Percentiles rank a stretch among this genome's conserved stretches.
These are phyloP conservation scores for Aselliscus stoliczkanus DNA, from an alignment of 2,797 vertebrate species.

Conservation along the genomic window DNA sequence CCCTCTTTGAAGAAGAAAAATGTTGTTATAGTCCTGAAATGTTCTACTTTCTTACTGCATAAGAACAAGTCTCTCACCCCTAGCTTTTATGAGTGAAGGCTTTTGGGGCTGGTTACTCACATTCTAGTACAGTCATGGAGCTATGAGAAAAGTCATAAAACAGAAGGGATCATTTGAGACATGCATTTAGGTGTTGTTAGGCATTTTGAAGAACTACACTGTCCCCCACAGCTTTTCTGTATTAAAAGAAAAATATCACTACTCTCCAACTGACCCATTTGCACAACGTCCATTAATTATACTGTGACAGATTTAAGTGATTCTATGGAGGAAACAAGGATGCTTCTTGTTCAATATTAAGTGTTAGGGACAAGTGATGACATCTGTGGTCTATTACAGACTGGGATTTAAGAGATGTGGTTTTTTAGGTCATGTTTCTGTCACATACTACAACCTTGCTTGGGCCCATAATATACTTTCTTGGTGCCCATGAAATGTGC, in stretches of 20 bases:
- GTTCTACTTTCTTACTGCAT: neutral
- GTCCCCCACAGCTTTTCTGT: conserved; percentile 14
- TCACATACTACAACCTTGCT: neutral
- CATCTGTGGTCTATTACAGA: conserved; percentile 51
- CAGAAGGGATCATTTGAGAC: neutral
- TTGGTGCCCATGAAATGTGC: neutral
- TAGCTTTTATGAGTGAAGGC: neutral
- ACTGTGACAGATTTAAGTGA: conserved; percentile 42
- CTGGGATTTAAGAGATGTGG: conserved; percentile 38
- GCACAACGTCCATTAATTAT: conserved; percentile 42
- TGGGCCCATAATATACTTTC: neutral
- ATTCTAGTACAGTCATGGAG: neutral
- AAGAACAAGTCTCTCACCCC: neutral
- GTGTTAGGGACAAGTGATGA: conserved; percentile 42
- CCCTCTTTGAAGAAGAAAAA: neutral
- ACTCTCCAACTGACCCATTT: neutral
- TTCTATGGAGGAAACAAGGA: conserved; percentile 21
- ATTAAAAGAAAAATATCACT: neutral
- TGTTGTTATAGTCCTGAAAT: neutral
- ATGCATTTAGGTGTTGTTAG: neutral
- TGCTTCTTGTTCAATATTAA: conserved; percentile 43
- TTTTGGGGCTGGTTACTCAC: neutral
- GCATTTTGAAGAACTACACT: neutral
- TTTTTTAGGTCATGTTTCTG: conserved; percentile 36
- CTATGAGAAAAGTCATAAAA: neutral